Conservation (phyloP, 2,797 vertebrate species). For the Macropus fuliginosus region DNA sequence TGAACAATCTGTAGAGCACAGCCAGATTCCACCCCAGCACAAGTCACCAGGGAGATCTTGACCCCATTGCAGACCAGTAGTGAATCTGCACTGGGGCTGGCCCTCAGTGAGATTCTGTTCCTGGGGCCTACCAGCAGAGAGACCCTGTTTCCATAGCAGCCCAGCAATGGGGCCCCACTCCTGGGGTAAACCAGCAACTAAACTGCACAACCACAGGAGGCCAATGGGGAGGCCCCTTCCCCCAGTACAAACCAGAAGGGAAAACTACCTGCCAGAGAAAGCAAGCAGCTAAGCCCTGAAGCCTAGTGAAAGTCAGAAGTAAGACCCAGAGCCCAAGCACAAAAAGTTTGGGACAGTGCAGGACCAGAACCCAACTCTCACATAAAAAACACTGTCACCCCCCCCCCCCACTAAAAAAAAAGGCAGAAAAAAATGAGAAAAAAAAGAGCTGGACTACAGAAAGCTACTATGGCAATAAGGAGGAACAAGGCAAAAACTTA, state of each 20-base stretch:
- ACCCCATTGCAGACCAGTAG: background rate
- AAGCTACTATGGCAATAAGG: background rate
- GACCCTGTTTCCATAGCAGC: background rate
- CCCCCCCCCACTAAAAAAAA: background rate
- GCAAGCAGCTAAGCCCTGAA: background rate
- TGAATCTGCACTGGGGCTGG: background rate
- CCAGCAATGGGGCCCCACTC: background rate
- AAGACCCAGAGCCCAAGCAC: background rate
- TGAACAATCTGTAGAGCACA: background rate
- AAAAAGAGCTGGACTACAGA: background rate
- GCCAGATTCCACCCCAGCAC: background rate
- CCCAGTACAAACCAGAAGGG: background rate
- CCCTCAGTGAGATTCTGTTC: background rate
- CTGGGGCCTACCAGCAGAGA: background rate
- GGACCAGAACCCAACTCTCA: background rate
- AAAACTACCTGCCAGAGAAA: background rate
- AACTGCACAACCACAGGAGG: background rate
- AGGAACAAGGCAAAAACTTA: background rate
- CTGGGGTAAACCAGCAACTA: background rate
- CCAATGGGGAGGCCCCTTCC: background rate
- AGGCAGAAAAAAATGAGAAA: background rate
- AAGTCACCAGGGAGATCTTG: background rate
- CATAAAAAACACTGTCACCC: background rate
- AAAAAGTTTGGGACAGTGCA: background rate
- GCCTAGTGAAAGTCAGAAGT: background rate